Percentiles rank a stretch among this genome's conserved stretches.
Conservation (phyloP, 2,888 invertebrate species). For the Lasioglossum malachurum region DNA sequence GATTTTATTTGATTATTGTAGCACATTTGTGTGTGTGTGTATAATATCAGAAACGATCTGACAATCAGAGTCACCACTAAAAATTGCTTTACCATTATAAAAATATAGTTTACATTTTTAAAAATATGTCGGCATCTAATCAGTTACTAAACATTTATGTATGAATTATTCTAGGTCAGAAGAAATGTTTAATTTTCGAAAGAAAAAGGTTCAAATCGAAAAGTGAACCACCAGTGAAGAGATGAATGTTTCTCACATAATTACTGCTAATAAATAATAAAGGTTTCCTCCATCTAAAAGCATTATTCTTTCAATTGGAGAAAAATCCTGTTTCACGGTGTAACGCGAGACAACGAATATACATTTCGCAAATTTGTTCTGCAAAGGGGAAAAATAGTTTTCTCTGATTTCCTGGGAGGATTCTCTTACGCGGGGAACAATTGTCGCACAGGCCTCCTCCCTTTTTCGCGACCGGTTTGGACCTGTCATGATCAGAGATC, state of each 20-base stretch:
- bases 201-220: not conserved
- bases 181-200: no score
- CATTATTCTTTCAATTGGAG: not conserved
- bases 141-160: no score
- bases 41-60: no score
- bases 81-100: no score
- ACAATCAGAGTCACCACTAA: no score
- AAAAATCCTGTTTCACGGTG: not conserved
- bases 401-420: not conserved
- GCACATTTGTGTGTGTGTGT: no score
- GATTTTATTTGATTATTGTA: no score
- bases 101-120: no score
- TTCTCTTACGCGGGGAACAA: not conserved
- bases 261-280: not conserved
- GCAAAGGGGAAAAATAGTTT: not conserved
- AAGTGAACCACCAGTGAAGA: not conserved
- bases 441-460: not conserved
- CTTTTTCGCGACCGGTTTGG: conserved; percentile 3
- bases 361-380: not conserved
- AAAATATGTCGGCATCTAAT: no score
- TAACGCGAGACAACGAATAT: not conserved
- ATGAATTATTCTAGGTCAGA: no score
- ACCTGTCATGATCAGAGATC: conserved; percentile 55
- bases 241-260: not conserved
- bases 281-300: not conserved